Percentiles rank a stretch among this genome's conserved stretches.
These are phyloP conservation scores for Steinernema hermaphroditum DNA, from an alignment of 2,888 invertebrate species.

Conservation along the genomic window DNA sequence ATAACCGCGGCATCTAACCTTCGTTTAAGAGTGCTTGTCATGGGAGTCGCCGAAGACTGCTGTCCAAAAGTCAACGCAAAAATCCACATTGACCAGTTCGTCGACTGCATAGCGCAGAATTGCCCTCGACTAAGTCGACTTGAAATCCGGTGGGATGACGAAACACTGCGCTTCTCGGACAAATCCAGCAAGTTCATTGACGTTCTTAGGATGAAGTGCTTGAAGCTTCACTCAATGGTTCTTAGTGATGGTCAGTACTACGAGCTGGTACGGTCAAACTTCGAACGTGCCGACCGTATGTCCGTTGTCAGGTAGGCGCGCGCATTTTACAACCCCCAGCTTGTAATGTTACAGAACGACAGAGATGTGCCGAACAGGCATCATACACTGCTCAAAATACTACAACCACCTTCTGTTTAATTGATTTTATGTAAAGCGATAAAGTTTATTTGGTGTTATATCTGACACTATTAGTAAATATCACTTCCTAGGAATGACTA, in stretches of 20 bases:
- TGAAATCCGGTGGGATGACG: constrained; percentile 97
- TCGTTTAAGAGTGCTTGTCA: constrained; percentile 90
- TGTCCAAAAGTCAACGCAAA: constrained; percentile 86
- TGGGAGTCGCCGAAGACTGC: constrained; percentile 94
- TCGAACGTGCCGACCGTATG: constrained; percentile 92
- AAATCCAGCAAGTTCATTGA: constrained; percentile 99
- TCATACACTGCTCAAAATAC: constrained; percentile 86
- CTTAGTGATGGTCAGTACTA: constrained; percentile 98
- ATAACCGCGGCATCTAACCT: not conserved
- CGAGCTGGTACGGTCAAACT: constrained; percentile 97
- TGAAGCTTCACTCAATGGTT: constrained; percentile 87
- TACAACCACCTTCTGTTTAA: constrained; percentile 96
- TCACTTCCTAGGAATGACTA: not conserved
- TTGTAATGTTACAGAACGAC: constrained; percentile 76
- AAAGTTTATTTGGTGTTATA: not conserved
- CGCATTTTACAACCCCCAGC: no score
- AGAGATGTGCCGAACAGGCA: constrained; percentile 90
- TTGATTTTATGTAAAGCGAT: constrained; percentile 67
- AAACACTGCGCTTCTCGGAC: constrained; percentile 95
- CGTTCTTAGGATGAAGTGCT: constrained; percentile 88
- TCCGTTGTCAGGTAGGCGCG: constrained; percentile 80
- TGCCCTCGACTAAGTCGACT: constrained; percentile 85
- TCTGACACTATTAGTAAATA: no score
- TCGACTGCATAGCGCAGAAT: constrained; percentile 93
- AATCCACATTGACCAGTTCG: constrained; percentile 86